phyloP scores from a whole-genome alignment of 2,888 invertebrate species.

The Polyommatus icarus region DNA sequence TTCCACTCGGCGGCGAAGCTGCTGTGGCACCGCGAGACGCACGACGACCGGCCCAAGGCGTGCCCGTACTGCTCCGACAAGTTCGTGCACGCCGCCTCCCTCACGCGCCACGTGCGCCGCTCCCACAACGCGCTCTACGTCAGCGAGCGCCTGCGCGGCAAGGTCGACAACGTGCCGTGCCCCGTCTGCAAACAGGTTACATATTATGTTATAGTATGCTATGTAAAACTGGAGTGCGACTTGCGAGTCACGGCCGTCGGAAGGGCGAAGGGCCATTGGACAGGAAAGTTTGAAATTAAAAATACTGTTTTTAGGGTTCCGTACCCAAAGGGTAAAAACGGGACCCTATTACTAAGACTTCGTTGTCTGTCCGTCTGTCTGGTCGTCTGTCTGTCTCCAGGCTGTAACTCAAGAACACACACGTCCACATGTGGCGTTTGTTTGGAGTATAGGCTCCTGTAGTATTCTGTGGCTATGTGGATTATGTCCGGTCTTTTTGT shows the following conservation, averaged over 20 bases:
- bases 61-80: constrained; percentile 93
- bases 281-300: background rate
- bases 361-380: too few species aligned
- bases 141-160: constrained; percentile 82
- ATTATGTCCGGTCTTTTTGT: too few species aligned
- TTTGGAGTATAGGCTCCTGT: too few species aligned
- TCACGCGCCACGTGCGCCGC: constrained; percentile 90
- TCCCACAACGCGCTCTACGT: constrained; percentile 89
- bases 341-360: too few species aligned
- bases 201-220: background rate
- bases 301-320: too few species aligned
- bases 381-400: too few species aligned
- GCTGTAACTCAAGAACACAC: too few species aligned
- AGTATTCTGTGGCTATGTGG: too few species aligned
- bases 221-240: background rate
- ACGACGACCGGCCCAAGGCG: constrained; percentile 89
- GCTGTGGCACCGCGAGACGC: constrained; percentile 92
- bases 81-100: constrained; percentile 90
- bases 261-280: background rate
- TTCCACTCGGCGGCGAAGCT: constrained; percentile 91
- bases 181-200: constrained; percentile 84
- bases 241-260: background rate
- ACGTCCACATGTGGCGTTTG: too few species aligned
- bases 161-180: constrained; percentile 87
- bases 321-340: too few species aligned